phyloP scores from a whole-genome alignment of 1,140 invertebrate genomes.

The Apis dorsata region DNA sequence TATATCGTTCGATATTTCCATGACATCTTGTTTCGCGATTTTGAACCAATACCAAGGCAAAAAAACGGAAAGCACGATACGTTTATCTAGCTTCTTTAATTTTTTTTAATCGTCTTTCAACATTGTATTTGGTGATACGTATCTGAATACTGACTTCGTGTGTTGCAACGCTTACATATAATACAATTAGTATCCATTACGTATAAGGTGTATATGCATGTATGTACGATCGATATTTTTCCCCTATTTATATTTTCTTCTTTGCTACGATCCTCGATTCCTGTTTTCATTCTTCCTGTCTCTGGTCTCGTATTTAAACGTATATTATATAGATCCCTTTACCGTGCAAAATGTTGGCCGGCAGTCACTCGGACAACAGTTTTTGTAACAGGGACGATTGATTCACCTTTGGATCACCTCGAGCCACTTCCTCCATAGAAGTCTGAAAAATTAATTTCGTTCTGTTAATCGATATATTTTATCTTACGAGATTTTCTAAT shows the following conservation, averaged over 20 bases:
- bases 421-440: conserved; percentile 87
- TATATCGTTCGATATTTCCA: neutral
- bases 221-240: conserved; percentile 9
- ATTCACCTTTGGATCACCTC: conserved; percentile 84
- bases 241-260: neutral
- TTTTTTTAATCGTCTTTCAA: conserved; percentile 32
- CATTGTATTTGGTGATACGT: conserved; percentile 78
- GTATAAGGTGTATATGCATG: conserved; percentile 65
- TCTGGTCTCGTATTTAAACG: conserved; percentile 62
- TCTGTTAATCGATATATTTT: neutral
- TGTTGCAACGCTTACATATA: conserved; percentile 75
- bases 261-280: conserved; percentile 29
- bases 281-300: neutral
- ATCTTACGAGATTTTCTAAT: too few relatives aligned
- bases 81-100: neutral
- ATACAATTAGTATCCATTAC: conserved; percentile 78
- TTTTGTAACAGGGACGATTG: conserved; percentile 88
- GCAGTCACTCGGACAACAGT: conserved; percentile 87
- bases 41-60: neutral
- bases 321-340: conserved; percentile 78
- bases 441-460: conserved; percentile 78
- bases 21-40: neutral
- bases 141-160: conserved; percentile 77
- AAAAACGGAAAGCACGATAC: neutral
- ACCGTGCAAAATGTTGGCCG: conserved; percentile 70